Conservation (phyloP, 2,888 invertebrate species). For the Xylocampa areola region DNA sequence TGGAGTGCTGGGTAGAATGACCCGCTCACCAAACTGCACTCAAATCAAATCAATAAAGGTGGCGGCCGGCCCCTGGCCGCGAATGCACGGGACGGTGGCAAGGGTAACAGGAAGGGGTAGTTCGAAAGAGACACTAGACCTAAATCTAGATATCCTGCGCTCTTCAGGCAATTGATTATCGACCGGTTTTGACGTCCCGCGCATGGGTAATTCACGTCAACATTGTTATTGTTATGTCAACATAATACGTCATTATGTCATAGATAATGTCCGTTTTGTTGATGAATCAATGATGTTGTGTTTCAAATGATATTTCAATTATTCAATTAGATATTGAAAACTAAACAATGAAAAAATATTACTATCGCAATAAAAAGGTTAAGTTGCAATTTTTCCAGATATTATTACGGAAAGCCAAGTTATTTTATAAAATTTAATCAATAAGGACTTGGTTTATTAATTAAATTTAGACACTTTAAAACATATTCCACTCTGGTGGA, state of each 20-base stretch:
- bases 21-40: slow-evolving; percentile 50
- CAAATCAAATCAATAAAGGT: slow-evolving; percentile 81
- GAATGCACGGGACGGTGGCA: slow-evolving; percentile 25
- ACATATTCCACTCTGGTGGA: no score
- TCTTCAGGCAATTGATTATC: slow-evolving; percentile 81
- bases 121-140: slow-evolving; percentile 86
- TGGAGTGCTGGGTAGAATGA: slow-evolving; percentile 70
- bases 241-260: slow-evolving; percentile 38
- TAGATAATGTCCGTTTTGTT: no score
- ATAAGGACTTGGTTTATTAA: no score
- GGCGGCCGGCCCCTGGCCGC: slow-evolving; percentile 12
- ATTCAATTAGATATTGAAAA: not conserved
- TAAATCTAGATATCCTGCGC: slow-evolving; percentile 84
- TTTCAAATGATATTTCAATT: not conserved
- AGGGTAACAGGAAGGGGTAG: slow-evolving; percentile 46
- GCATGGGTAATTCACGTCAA: slow-evolving; percentile 62
- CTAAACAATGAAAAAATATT: slow-evolving; percentile 1
- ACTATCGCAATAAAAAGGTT: slow-evolving; percentile 9
- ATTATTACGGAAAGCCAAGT: not conserved
- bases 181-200: slow-evolving; percentile 62
- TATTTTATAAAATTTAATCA: not conserved
- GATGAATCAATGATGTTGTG: no score
- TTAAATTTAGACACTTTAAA: no score
- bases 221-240: slow-evolving; percentile 42
- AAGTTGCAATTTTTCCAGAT: slow-evolving; percentile 2